phyloP scores from a whole-genome alignment of 1,140 invertebrate species.

The Laupala kohalensis region DNA sequence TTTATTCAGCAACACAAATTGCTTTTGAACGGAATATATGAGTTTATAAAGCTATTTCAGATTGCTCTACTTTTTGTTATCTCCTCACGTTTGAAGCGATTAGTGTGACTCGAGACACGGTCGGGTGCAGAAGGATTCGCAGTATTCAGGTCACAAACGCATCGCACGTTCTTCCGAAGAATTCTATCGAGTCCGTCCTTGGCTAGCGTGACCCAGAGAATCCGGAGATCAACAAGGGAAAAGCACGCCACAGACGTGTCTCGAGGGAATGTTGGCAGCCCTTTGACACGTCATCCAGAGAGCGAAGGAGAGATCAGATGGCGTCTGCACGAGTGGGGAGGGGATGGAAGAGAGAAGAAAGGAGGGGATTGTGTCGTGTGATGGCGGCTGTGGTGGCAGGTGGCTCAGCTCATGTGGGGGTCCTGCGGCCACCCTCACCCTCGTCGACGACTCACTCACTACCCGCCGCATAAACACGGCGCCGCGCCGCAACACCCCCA shows the following conservation, averaged over 20 bases:
- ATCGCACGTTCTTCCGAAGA: neutral
- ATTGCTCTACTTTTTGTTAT: too few relatives aligned
- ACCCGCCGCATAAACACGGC: neutral
- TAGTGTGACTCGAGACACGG: too few relatives aligned
- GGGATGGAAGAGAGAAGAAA: neutral
- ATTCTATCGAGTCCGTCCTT: neutral
- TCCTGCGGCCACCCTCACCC: neutral
- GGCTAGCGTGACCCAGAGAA: neutral
- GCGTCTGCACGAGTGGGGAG: too few relatives aligned
- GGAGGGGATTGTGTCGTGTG: neutral
- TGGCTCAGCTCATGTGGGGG: neutral
- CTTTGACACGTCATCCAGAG: neutral
- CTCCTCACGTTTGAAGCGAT: too few relatives aligned
- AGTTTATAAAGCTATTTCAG: too few relatives aligned
- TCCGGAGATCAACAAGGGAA: neutral
- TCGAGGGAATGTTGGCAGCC: neutral
- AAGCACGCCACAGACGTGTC: neutral
- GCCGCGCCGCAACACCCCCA: neutral
- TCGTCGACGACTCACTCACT: neutral
- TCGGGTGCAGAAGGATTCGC: neutral
- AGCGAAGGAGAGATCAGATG: neutral
- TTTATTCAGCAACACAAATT: too few relatives aligned
- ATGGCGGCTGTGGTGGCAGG: neutral
- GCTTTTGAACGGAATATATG: too few relatives aligned
- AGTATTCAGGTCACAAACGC: neutral